A percentile compares a stretch with the other conserved stretches of the same genome.
Conservation (phyloP, 2,113 vertebrate genomes). For the Pseudopodoces humilis region DNA sequence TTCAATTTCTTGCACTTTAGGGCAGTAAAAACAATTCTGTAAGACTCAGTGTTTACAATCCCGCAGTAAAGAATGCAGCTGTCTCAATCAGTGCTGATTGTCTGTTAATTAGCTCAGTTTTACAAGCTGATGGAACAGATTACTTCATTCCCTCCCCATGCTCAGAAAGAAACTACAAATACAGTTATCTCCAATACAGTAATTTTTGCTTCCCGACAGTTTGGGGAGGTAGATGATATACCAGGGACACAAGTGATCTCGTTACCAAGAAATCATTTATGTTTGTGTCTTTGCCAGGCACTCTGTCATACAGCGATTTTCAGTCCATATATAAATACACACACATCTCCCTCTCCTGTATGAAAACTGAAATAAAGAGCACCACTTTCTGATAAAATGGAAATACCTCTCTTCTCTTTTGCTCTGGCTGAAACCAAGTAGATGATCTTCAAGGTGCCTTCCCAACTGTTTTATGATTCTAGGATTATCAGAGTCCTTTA, state of each 20-base stretch:
- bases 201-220: background rate
- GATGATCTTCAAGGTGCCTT: background rate
- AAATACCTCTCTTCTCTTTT: background rate
- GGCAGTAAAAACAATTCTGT: conserved; percentile 47
- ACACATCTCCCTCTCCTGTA: background rate
- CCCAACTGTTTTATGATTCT: background rate
- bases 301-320: background rate
- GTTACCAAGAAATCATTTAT: background rate
- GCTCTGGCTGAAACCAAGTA: background rate
- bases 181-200: conserved; percentile 55
- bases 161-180: conserved; percentile 50
- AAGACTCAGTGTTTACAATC: conserved; percentile 42
- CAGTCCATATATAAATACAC: background rate
- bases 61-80: conserved; percentile 70
- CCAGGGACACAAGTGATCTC: background rate
- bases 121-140: conserved; percentile 85
- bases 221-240: background rate
- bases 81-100: conserved; percentile 78
- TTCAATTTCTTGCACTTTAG: conserved; percentile 43
- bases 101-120: conserved; percentile 80
- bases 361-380: background rate
- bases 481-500: background rate
- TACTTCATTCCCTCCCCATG: conserved; percentile 73
- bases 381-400: background rate
- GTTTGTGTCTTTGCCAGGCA: background rate